Percentiles rank a stretch among this genome's conserved stretches.
Evolutionary conservation across 2,888 invertebrate species (phyloP).

Genomic region (Plemyria rubiginata): DNA sequence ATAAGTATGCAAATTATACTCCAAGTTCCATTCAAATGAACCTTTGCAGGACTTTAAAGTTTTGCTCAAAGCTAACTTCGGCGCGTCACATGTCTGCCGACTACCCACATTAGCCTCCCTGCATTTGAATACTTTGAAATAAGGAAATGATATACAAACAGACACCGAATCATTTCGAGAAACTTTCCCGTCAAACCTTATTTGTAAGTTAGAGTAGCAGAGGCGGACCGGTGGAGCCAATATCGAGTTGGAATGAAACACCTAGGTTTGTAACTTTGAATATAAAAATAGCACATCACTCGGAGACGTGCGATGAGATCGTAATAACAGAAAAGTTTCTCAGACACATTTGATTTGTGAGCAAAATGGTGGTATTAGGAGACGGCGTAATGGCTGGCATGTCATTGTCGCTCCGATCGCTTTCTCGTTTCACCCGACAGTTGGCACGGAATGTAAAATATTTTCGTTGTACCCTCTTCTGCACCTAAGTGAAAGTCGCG

Average conservation of each 20-base stretch:
- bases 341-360: slow-evolving; percentile 39
- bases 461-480: slow-evolving; percentile 58
- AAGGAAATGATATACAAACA: slow-evolving; percentile 70
- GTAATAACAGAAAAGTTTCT: slow-evolving; percentile 27
- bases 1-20: slow-evolving; percentile 84
- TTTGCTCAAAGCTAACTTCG: slow-evolving; percentile 68
- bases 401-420: slow-evolving; percentile 46
- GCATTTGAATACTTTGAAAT: slow-evolving; percentile 68
- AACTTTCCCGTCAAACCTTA: slow-evolving; percentile 63
- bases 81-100: slow-evolving; percentile 43
- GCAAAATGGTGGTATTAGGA: slow-evolving; percentile 30
- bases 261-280: slow-evolving; percentile 39
- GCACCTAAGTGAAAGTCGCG: slow-evolving; percentile 66
- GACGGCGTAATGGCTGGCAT: slow-evolving; percentile 38
- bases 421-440: slow-evolving; percentile 54
- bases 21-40: slow-evolving; percentile 82
- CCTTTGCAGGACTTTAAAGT: slow-evolving; percentile 79
- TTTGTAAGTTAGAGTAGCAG: slow-evolving; percentile 58
- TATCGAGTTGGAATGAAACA: slow-evolving; percentile 38
- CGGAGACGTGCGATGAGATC: slow-evolving; percentile 19
- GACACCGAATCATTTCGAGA: slow-evolving; percentile 60
- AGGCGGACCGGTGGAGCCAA: slow-evolving; percentile 49
- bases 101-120: slow-evolving; percentile 33
- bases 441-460: slow-evolving; percentile 63
- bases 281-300: slow-evolving; percentile 32